phyloP scores from a whole-genome alignment of 2,888 invertebrate species.

The Meiosimyza decipiens region DNA sequence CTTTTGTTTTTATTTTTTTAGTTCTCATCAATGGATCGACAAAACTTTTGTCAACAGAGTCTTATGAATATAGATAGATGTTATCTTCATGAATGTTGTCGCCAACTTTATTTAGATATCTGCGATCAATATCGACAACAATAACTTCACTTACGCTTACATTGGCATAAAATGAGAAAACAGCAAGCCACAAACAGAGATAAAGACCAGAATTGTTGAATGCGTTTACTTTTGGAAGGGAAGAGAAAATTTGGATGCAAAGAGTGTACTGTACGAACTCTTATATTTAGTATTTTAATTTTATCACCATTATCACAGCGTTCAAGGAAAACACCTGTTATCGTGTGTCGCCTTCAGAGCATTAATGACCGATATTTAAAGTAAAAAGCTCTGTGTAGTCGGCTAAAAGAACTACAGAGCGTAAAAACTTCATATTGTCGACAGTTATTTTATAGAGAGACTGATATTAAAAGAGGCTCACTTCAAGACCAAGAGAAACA shows the following conservation, averaged over 20 bases:
- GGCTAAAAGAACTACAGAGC: neutral
- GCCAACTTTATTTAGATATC: too few species aligned
- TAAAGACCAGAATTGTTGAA: too few species aligned
- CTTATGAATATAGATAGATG: neutral
- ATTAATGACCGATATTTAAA: neutral
- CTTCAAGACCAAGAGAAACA: slow-evolving; percentile 32
- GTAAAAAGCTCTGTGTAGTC: neutral
- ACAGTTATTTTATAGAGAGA: slow-evolving; percentile 8
- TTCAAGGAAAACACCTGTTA: neutral
- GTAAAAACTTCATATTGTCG: neutral
- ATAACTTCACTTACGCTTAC: too few species aligned
- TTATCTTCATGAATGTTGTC: neutral
- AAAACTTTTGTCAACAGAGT: neutral
- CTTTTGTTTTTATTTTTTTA: neutral
- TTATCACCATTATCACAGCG: too few species aligned
- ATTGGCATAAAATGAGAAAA: too few species aligned
- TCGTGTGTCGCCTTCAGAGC: neutral
- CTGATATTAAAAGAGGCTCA: slow-evolving; percentile 36
- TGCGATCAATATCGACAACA: too few species aligned
- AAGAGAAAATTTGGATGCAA: too few species aligned
- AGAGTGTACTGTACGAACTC: too few species aligned
- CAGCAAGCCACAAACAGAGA: too few species aligned
- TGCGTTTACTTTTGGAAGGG: too few species aligned
- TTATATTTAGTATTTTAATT: too few species aligned
- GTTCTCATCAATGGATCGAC: neutral